Base-by-base conservation (phyloP, 1,140 invertebrate species). In the Acyrthosiphon pisum region DNA sequence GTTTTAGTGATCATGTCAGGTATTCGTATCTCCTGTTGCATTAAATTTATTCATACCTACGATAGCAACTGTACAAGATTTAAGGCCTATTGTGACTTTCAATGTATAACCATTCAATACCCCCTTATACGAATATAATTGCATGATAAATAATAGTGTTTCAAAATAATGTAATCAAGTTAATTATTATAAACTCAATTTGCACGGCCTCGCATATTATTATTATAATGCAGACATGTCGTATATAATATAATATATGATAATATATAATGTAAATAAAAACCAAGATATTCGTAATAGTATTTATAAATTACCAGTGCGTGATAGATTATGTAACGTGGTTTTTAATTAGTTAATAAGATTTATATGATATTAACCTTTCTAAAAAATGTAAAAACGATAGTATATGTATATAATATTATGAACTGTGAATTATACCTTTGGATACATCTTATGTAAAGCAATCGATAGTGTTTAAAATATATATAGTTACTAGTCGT, bases 161-260 rank as follows among this genome's bases (percentile, higher is more conserved):
- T 76, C 60, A n/a, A 76, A 76, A 76, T n/a, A 76, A 76, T n/a
- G 30, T n/a, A 76, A 76, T 76, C 30, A n/a, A 76, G 60, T 76
- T 76, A 76, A 76, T 76, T 76, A 76, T 76, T 76, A 76, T 76
- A n/a, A 76, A 76, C 60, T 76, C 60, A 76, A n/a, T 76, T 76
- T 76, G 60, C 60, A 35, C 18, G n/a, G 30, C 30, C 14, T n/a
- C n/a, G 30, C n/a, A 76, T 76, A 76, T 76, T 76, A n/a, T n/a
- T 76, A 76, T 76, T 76, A n/a, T n/a, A 76, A 76, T 30, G 14
- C 14, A 76, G 18, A 11, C 60, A 76, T 53, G 50, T 6, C 50
- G 6, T 53, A 22, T 53, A 53, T 22, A 22, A 53, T 53, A 53
- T 53, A 0, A 18, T 53, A 18, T n/a, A 18, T n/a, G 30, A 41